These are phyloP conservation scores for Teleopsis dalmanni DNA, from an alignment of 1,140 invertebrate genomes.

Conservation along the genomic window DNA sequence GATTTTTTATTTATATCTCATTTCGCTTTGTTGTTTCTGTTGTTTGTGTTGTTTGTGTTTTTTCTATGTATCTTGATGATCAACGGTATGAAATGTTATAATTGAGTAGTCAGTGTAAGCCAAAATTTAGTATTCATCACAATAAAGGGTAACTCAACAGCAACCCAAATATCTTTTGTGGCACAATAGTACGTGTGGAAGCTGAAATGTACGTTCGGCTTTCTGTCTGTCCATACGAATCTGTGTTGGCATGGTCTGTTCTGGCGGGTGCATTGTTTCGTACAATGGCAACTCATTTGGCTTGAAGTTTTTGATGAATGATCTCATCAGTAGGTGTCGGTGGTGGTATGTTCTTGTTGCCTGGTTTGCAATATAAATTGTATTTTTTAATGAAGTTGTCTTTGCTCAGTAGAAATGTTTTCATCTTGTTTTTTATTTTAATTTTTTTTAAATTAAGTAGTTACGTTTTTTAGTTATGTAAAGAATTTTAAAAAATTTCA, in stretches of 20 bases:
- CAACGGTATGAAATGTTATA: constrained; percentile 3
- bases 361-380: constrained; percentile 1
- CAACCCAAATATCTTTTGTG: neutral
- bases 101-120: constrained; percentile 7
- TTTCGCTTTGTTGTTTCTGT: too few species aligned
- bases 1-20: too few species aligned
- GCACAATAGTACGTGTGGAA: neutral
- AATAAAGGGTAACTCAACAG: neutral
- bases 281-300: constrained; percentile 41
- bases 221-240: neutral
- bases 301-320: constrained; percentile 38
- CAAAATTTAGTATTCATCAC: neutral
- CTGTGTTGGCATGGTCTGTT: neutral
- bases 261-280: neutral
- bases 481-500: neutral
- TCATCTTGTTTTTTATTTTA: neutral
- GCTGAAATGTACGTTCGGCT: neutral
- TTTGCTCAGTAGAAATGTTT: neutral
- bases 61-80: too few species aligned
- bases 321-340: constrained; percentile 39
- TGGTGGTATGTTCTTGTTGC: constrained; percentile 12
- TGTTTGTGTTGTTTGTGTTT: too few species aligned
- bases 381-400: neutral
- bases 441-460: neutral
- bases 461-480: neutral